Evolutionary conservation across 2,113 vertebrate genomes (phyloP).

Genomic region (Hemiscyllium ocellatum): DNA sequence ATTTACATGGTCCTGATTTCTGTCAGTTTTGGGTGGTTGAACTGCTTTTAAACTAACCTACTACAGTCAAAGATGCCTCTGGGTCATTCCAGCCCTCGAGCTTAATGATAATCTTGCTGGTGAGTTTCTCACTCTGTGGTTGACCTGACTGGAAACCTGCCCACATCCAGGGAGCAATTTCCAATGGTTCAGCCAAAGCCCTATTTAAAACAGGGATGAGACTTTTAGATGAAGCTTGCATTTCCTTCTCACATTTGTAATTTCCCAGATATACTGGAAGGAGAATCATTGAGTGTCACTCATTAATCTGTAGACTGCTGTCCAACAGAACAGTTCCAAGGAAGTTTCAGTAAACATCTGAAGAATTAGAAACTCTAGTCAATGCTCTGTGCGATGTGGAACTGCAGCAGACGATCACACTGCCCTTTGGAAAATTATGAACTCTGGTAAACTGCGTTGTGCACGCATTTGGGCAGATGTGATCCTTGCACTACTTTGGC

Average conservation of each 20-base stretch:
- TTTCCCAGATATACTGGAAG: not conserved
- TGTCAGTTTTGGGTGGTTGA: not conserved
- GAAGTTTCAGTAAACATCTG: not conserved
- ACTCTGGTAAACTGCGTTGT: not conserved
- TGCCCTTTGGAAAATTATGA: not conserved
- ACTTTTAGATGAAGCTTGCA: not conserved
- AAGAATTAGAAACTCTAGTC: not conserved
- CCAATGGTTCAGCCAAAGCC: not conserved
- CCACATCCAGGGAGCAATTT: not conserved
- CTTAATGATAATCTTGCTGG: not conserved
- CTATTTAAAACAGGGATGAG: not conserved
- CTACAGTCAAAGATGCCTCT: not conserved
- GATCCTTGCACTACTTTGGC: not conserved
- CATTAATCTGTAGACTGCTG: not conserved
- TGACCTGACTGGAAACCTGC: not conserved
- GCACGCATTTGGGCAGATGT: not conserved
- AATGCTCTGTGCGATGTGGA: not conserved
- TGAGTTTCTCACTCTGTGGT: not conserved
- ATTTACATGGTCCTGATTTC: not conserved
- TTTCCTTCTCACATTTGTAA: not conserved
- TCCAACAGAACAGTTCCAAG: not conserved
- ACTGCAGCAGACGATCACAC: not conserved
- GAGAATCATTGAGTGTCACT: not conserved
- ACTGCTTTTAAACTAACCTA: not conserved
- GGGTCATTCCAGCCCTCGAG: not conserved